A percentile compares a stretch with the other conserved stretches of the same genome.
Evolutionary conservation across 1,140 invertebrate genomes (phyloP).

Genomic region (Cecropterus lyciades): DNA sequence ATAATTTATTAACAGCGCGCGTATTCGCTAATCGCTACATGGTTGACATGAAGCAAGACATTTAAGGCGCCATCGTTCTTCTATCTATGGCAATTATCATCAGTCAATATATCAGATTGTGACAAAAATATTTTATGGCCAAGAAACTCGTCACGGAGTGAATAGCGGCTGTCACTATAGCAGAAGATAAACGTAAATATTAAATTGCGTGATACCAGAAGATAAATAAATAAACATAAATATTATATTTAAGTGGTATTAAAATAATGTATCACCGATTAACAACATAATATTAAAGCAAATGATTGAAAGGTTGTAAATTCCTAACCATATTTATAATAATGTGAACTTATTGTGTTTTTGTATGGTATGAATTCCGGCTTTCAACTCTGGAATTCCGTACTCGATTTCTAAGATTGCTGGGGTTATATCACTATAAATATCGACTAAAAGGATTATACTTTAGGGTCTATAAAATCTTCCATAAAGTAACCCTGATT

Average conservation of each 20-base stretch:
- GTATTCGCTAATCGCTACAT: not conserved
- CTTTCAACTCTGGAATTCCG: too few relatives aligned
- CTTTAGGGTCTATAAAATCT: too few relatives aligned
- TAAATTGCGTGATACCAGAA: conserved; percentile 22
- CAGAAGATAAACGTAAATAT: conserved; percentile 27
- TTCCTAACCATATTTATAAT: too few relatives aligned
- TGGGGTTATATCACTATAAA: too few relatives aligned
- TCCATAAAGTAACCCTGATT: too few relatives aligned
- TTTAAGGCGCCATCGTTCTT: conserved; percentile 18
- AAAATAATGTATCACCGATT: conserved; percentile 12
- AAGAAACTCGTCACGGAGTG: conserved; percentile 24
- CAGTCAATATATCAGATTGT: conserved; percentile 32
- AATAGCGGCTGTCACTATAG: conserved; percentile 30
- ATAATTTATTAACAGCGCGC: too few relatives aligned
- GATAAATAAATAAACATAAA: conserved; percentile 6
- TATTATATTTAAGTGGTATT: conserved; percentile 5
- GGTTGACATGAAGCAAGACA: conserved; percentile 2
- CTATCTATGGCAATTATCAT: conserved; percentile 33
- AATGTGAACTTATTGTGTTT: too few relatives aligned
- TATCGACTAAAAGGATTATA: too few relatives aligned
- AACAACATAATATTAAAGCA: conserved; percentile 3
- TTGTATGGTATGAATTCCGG: too few relatives aligned
- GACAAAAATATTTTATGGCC: conserved; percentile 35
- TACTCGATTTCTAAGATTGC: too few relatives aligned
- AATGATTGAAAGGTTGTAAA: too few relatives aligned